Conservation (phyloP, 2,888 invertebrate genomes). For the Teleogryllus oceanicus region DNA sequence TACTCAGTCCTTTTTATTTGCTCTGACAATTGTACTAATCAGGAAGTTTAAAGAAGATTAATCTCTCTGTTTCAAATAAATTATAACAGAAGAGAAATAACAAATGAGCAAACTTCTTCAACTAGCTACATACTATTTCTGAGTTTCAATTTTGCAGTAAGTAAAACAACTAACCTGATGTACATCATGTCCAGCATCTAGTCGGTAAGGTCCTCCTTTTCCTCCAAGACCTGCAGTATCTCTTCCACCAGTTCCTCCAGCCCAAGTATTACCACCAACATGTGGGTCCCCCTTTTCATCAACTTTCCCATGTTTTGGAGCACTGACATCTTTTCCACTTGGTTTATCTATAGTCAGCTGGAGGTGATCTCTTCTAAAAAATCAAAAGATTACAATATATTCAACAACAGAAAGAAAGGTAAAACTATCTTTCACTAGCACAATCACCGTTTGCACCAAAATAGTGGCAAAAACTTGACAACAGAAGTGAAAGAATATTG, state of each 20-base stretch:
- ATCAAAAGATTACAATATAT: neutral
- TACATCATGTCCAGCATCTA: constrained; percentile 91
- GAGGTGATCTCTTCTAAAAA: constrained; percentile 53
- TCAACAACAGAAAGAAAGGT: neutral
- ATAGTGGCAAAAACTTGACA: too few species aligned
- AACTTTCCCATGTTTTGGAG: constrained; percentile 89
- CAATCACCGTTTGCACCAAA: too few species aligned
- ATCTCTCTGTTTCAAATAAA: too few species aligned
- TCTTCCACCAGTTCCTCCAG: constrained; percentile 86
- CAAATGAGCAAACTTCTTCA: neutral
- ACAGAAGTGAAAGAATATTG: too few species aligned
- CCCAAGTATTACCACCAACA: constrained; percentile 96
- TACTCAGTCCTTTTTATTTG: too few species aligned
- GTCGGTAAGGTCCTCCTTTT: constrained; percentile 90
- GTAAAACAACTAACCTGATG: constrained; percentile 62
- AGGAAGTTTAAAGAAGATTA: too few species aligned
- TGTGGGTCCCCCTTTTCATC: constrained; percentile 89
- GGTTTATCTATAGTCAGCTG: constrained; percentile 72
- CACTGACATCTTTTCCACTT: constrained; percentile 62
- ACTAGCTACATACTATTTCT: neutral
- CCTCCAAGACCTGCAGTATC: constrained; percentile 96
- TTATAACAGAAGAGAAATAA: neutral
- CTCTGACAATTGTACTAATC: too few species aligned
- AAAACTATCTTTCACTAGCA: too few species aligned
- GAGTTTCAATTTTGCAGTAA: neutral